phyloP scores from a whole-genome alignment of 1,140 invertebrate species.

The Magallana gigas region DNA sequence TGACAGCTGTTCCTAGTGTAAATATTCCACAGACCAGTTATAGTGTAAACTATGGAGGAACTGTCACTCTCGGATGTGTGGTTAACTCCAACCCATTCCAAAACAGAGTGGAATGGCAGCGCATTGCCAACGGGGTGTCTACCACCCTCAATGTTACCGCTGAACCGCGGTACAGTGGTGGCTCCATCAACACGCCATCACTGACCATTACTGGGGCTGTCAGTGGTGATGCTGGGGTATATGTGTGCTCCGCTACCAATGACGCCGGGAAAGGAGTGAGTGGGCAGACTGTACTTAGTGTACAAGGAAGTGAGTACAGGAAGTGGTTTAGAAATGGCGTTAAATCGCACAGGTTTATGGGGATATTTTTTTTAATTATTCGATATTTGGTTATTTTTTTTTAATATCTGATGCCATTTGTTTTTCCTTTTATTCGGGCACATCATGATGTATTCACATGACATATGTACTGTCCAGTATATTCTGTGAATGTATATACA shows the following conservation, averaged over 20 bases:
- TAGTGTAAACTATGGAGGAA: conserved; percentile 34
- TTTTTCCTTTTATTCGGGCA: not conserved
- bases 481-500: not conserved
- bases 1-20: conserved; percentile 50
- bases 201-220: conserved; percentile 32
- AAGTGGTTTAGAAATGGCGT: not conserved
- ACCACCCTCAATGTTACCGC: conserved; percentile 21
- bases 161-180: conserved; percentile 31
- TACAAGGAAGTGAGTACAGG: conserved; percentile 47
- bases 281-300: conserved; percentile 31
- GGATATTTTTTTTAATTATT: not conserved
- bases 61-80: conserved; percentile 44
- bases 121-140: conserved; percentile 23
- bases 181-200: conserved; percentile 29
- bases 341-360: not conserved
- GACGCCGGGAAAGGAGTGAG: conserved; percentile 21
- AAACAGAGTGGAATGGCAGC: conserved; percentile 40
- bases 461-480: not conserved
- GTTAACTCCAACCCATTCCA: conserved; percentile 38
- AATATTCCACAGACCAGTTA: conserved; percentile 43
- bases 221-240: conserved; percentile 17
- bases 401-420: not conserved
- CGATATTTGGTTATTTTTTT: not conserved
- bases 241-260: conserved; percentile 48
- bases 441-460: not conserved